Evolutionary conservation across 2,888 invertebrate species (phyloP).

Genomic region (Hedychridium roseum): DNA sequence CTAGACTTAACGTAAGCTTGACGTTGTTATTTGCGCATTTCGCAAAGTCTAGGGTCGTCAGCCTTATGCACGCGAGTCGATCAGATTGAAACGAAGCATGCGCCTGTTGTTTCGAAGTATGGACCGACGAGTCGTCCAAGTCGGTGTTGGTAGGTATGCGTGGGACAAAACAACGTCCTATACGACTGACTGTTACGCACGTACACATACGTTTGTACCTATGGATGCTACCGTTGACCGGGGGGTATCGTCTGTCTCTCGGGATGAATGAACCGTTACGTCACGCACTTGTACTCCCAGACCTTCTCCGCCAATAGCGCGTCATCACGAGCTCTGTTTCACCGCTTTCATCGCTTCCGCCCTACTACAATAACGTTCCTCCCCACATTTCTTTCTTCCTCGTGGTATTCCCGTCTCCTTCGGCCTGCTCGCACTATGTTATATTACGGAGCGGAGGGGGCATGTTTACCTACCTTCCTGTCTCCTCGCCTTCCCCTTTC

Average conservation of each 20-base stretch:
- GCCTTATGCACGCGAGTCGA: no score
- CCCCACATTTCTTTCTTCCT: conserved; percentile 19
- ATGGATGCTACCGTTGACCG: conserved; percentile 58
- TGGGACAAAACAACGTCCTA: no score
- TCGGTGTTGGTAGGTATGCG: conserved; percentile 6
- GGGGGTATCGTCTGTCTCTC: conserved; percentile 60
- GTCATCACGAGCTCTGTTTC: conserved; percentile 3
- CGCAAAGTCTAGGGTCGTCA: no score
- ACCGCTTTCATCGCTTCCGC: conserved; percentile 20
- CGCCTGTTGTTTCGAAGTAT: no score
- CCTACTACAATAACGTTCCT: conserved; percentile 19
- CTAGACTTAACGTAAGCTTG: no score
- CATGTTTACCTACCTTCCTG: conserved; percentile 21
- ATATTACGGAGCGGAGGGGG: conserved; percentile 31
- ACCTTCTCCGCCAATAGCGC: conserved; percentile 34
- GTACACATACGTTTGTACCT: conserved; percentile 17
- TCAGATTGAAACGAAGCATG: no score
- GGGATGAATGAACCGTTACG: conserved; percentile 62
- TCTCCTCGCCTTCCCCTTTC: conserved; percentile 28
- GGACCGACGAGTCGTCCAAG: no score
- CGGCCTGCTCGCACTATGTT: conserved; percentile 48
- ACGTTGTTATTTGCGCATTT: neutral
- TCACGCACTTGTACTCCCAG: conserved; percentile 60
- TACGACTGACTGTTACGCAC: no score
- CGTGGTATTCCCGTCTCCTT: conserved; percentile 42